These are phyloP conservation scores for Apamea anceps DNA, from an alignment of 2,888 invertebrate genomes.

Conservation along the genomic window DNA sequence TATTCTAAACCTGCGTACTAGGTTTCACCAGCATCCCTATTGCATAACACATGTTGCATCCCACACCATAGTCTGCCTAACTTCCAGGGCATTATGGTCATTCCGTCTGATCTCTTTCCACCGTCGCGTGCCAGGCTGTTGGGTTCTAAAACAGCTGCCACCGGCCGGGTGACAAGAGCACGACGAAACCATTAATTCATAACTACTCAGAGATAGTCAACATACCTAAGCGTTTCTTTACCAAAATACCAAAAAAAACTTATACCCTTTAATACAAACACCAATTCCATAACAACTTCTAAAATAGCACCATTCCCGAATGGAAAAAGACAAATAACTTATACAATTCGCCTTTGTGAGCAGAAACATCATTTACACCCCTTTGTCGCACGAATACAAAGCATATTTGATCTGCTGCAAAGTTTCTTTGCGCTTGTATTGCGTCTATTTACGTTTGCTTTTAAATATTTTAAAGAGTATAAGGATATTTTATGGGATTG, in stretches of 20 bases:
- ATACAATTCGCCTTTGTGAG: constrained; percentile 65
- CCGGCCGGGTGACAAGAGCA: no score
- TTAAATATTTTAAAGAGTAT: constrained; percentile 46
- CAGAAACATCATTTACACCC: constrained; percentile 70
- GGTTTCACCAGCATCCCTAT: no score
- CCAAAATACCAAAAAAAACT: neutral
- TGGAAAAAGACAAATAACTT: constrained; percentile 73
- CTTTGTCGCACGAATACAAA: constrained; percentile 72
- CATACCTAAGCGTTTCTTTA: neutral
- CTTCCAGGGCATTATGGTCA: no score
- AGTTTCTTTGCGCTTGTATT: constrained; percentile 57
- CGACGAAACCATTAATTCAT: no score
- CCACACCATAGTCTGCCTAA: no score
- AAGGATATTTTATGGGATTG: constrained; percentile 6
- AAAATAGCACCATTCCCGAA: constrained; percentile 60
- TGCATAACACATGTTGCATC: no score
- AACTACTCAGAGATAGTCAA: neutral
- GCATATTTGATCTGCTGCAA: constrained; percentile 69
- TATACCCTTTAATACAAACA: neutral
- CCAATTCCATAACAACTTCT: constrained; percentile 31
- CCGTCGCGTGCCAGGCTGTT: no score
- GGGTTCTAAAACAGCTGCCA: no score
- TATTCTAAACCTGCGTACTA: no score
- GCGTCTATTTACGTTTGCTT: constrained; percentile 42
- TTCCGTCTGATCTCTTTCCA: no score